Percentiles rank a stretch among this genome's conserved stretches.
These are phyloP conservation scores for Porites cylindrica DNA, from an alignment of 92 coral and sea anemone genomes.

Conservation along the genomic window DNA sequence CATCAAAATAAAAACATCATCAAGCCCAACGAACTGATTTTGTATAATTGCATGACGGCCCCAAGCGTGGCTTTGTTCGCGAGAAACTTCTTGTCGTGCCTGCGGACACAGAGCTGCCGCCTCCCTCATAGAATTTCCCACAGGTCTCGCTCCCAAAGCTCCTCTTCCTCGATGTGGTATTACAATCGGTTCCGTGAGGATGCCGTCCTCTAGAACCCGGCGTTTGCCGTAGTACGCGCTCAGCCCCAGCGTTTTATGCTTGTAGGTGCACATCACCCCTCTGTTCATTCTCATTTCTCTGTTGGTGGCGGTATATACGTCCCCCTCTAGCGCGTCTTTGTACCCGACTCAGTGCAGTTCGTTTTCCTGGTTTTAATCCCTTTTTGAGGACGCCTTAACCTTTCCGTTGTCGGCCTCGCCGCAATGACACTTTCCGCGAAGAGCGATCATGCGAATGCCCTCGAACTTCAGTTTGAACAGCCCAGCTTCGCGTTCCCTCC, in stretches of 20 bases:
- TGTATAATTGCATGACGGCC: not conserved
- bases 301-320: constrained; percentile 28
- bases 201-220: not conserved
- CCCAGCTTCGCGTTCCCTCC: constrained; percentile 5
- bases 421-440: not conserved
- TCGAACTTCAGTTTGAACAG: constrained; percentile 24
- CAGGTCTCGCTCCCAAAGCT: not conserved
- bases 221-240: not conserved
- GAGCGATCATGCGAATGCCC: constrained; percentile 39
- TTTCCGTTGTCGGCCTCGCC: not conserved
- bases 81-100: not conserved
- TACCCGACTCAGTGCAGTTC: not conserved
- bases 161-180: not conserved
- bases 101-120: not conserved
- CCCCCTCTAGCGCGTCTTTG: not conserved
- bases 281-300: constrained; percentile 25
- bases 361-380: not conserved
- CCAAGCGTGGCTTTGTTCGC: not conserved
- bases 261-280: constrained; percentile 17
- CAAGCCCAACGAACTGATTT: not conserved
- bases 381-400: not conserved
- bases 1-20: not conserved
- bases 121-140: not conserved
- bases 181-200: constrained; percentile 29
- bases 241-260: not conserved